A percentile compares a stretch with the other conserved stretches of the same genome.
Evolutionary conservation across 2,888 invertebrate species (phyloP).

Genomic region (Pemphredon lugubris): DNA sequence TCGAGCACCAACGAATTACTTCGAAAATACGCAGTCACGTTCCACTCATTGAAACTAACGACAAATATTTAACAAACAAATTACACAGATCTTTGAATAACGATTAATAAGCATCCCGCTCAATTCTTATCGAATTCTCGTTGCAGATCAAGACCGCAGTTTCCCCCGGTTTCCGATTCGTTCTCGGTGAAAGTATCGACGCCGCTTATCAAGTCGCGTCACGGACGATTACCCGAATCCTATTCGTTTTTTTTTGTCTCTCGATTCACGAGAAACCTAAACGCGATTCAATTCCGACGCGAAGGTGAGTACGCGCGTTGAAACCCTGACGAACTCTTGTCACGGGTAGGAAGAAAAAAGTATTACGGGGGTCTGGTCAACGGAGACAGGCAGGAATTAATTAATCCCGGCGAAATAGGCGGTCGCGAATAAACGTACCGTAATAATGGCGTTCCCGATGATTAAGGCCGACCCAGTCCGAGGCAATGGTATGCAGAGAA

Average conservation of each 20-base stretch:
- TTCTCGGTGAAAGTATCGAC: conserved; percentile 38
- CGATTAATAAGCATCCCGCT: too few relatives aligned
- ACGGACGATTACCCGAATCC: conserved; percentile 1
- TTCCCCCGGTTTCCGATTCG: too few relatives aligned
- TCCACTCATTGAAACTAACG: too few relatives aligned
- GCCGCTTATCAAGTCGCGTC: conserved; percentile 5
- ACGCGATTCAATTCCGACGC: conserved; percentile 3
- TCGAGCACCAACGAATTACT: too few relatives aligned
- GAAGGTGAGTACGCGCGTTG: too few relatives aligned
- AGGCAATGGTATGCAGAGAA: conserved; percentile 71
- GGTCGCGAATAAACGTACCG: conserved; percentile 57
- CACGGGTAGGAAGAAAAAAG: too few relatives aligned
- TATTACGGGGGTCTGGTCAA: neutral
- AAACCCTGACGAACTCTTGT: conserved; percentile 9
- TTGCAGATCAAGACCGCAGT: too few relatives aligned
- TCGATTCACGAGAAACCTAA: neutral
- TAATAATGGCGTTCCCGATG: conserved; percentile 63
- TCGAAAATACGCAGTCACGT: too few relatives aligned
- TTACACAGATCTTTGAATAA: too few relatives aligned
- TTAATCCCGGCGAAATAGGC: conserved; percentile 60
- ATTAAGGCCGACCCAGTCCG: conserved; percentile 71
- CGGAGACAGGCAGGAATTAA: conserved; percentile 52
- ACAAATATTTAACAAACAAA: too few relatives aligned
- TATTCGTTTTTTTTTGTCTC: neutral
- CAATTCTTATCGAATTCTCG: too few relatives aligned